Evolutionary conservation across 2,797 vertebrate genomes (phyloP).

Genomic region (Pangasius macronema): DNA sequence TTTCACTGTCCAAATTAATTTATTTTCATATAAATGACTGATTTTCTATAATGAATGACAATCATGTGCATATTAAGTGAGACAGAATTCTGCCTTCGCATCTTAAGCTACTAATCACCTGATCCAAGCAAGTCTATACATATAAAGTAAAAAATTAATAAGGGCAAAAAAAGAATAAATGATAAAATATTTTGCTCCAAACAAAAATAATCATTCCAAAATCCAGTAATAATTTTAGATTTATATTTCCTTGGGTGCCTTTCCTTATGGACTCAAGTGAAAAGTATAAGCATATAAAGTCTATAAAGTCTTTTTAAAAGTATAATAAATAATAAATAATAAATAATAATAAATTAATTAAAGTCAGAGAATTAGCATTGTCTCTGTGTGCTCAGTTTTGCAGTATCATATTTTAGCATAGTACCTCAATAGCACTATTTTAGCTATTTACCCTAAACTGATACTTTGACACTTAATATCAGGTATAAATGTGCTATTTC

Average conservation of each 20-base stretch:
- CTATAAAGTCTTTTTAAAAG: background rate
- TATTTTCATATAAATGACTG: background rate
- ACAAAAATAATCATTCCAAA: background rate
- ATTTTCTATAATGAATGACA: background rate
- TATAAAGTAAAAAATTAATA: background rate
- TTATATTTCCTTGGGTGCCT: background rate
- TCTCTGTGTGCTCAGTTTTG: background rate
- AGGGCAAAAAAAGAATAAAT: background rate
- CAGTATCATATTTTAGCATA: background rate
- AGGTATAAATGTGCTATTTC: background rate
- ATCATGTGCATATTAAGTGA: background rate
- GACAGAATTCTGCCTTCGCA: background rate
- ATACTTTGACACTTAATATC: conserved; percentile 2
- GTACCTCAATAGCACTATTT: background rate
- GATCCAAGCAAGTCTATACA: background rate
- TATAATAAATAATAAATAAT: too few relatives aligned
- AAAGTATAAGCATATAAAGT: background rate
- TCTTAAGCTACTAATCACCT: background rate
- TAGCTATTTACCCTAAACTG: background rate
- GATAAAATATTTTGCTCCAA: background rate
- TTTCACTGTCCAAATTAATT: background rate
- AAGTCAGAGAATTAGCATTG: background rate
- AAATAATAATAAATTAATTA: too few relatives aligned
- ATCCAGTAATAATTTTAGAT: background rate
- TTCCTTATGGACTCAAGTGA: background rate